Base-by-base conservation (phyloP, 2,797 vertebrate species). In the Etheostoma nigrum region DNA sequence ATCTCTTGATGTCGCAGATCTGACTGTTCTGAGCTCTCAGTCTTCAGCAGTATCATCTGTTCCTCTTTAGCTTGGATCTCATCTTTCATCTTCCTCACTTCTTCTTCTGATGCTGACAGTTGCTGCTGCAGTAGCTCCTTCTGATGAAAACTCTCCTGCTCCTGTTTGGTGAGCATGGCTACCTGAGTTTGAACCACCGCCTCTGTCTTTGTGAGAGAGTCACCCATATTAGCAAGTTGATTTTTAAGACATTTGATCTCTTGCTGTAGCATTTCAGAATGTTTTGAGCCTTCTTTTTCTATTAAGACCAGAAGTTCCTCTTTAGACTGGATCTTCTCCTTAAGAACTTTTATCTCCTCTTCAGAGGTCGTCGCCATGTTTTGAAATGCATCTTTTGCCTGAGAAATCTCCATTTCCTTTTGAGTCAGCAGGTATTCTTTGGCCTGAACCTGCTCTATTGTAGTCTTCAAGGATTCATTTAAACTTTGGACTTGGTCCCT, bases 1-100 rank as follows among this genome's bases (percentile, higher is more conserved):
- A 91, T 84, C 86, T 96, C 94, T 27, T 96, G 89, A 2, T 94
- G 71, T 4, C 86, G 33, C 1, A 71, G 8, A 9, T 69, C 8
- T 0, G 57, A 82, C 36, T 89, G 78, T 21, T 64, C 51, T 3
- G 71, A 59, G 13, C 58, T 74, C 5, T 82, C 71, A 1, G 61
- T 69, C 36, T 74, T 89, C 19, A 93, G n/a, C 6, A 69, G 33
- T 1, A 59, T 58, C 15, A 93, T 54, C 36, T 91, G 76, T n/a
- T 86, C 60, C 40, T 91, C 83, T 70, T 88, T 91, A 21, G 69
- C 23, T 9, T 49, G 54, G n/a, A 91, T 71, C 62, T 84, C 79
- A 10, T 57, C 69, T 25, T 52, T 84, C 21, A 95, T 49, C 30
- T 25, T 61, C 55, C 4, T 79, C 2, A 75, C 51, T 40, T 74